Evolutionary conservation across 1,140 invertebrate genomes (phyloP).

Genomic region (Coptotermes formosanus): DNA sequence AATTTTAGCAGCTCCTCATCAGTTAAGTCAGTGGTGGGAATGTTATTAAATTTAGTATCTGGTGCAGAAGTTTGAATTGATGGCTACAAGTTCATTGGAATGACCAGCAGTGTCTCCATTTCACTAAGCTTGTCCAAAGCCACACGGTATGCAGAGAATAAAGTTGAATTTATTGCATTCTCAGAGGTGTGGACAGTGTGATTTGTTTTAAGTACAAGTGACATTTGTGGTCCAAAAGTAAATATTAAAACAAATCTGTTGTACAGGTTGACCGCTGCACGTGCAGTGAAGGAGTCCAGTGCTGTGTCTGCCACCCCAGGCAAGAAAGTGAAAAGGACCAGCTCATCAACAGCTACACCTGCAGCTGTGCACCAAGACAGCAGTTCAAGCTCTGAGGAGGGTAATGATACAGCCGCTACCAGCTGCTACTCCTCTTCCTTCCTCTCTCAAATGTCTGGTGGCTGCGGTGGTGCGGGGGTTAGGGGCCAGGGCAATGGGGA

Average conservation of each 20-base stretch:
- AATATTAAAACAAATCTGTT: not conserved
- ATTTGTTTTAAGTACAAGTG: not conserved
- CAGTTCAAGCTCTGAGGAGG: constrained; percentile 53
- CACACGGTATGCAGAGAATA: too few relatives aligned
- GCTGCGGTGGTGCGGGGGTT: constrained; percentile 29
- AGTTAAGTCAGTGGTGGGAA: too few relatives aligned
- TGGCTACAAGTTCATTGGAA: too few relatives aligned
- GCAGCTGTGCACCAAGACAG: constrained; percentile 44
- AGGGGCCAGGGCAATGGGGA: constrained; percentile 33
- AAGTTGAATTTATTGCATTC: too few relatives aligned
- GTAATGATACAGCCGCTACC: constrained; percentile 54
- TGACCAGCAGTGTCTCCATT: too few relatives aligned
- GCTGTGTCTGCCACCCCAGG: constrained; percentile 41
- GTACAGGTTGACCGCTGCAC: not conserved
- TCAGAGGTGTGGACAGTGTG: too few relatives aligned
- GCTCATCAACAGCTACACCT: not conserved
- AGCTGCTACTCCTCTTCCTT: constrained; percentile 47
- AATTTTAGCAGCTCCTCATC: too few relatives aligned
- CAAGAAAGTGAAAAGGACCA: not conserved
- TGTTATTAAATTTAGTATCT: too few relatives aligned
- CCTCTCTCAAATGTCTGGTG: constrained; percentile 33
- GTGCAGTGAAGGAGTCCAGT: constrained; percentile 28
- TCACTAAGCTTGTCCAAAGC: too few relatives aligned
- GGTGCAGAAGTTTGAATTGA: too few relatives aligned
- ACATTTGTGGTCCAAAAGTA: not conserved